These are phyloP conservation scores for Tachina fera DNA, from an alignment of 2,888 invertebrate genomes.

Conservation along the genomic window DNA sequence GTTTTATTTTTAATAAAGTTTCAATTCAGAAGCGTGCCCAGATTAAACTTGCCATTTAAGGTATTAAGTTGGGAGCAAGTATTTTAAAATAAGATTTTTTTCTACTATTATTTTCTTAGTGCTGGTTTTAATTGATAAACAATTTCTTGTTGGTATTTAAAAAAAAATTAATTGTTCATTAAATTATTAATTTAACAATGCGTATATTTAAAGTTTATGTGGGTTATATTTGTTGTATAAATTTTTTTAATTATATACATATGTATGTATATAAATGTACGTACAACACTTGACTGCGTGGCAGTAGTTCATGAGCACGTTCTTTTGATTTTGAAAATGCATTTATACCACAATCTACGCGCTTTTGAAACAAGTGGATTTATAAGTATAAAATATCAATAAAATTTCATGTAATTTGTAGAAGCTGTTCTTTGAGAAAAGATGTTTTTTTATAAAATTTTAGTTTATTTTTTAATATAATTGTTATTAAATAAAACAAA, in stretches of 20 bases:
- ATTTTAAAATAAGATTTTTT: conserved; percentile 1
- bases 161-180: conserved; percentile 23
- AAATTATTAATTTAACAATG: not conserved
- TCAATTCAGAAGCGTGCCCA: conserved; percentile 39
- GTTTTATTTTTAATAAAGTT: conserved; percentile 10
- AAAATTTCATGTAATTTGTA: too few relatives aligned
- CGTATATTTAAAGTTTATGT: conserved; percentile 17
- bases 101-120: conserved; percentile 11
- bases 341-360: too few relatives aligned
- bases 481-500: too few relatives aligned
- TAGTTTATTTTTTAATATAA: too few relatives aligned
- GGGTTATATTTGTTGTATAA: conserved; percentile 40
- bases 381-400: too few relatives aligned
- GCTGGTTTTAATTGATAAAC: conserved; percentile 11
- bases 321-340: too few relatives aligned
- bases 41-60: conserved; percentile 47
- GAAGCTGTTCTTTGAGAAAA: too few relatives aligned
- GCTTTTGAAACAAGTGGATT: too few relatives aligned
- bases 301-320: too few relatives aligned
- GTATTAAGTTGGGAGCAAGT: conserved; percentile 29
- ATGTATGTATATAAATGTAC: too few relatives aligned
- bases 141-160: not conserved
- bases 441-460: too few relatives aligned
- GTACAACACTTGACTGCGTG: too few relatives aligned
- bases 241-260: not conserved